These are phyloP conservation scores for Drosophila subpulchrella DNA, from an alignment of 1,140 invertebrate genomes.

Conservation along the genomic window DNA sequence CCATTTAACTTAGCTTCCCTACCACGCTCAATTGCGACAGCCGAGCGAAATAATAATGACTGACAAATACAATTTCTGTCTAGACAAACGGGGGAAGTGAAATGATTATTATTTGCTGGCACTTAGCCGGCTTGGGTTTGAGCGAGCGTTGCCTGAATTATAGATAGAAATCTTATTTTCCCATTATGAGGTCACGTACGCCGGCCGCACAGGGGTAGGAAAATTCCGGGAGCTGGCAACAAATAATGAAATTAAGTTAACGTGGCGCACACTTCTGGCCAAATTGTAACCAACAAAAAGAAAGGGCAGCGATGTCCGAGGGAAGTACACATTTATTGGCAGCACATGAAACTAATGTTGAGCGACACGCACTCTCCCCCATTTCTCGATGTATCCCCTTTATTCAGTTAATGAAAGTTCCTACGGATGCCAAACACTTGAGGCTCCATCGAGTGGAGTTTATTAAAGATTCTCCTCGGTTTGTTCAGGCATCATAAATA, in stretches of 20 bases:
- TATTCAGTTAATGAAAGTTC: slow-evolving; percentile 55
- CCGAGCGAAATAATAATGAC: slow-evolving; percentile 60
- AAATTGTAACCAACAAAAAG: slow-evolving; percentile 62
- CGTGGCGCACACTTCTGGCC: slow-evolving; percentile 61
- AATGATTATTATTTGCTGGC: slow-evolving; percentile 60
- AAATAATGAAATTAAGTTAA: slow-evolving; percentile 79
- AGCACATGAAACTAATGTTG: slow-evolving; percentile 72
- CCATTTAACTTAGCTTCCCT: slow-evolving; percentile 40
- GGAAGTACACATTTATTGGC: slow-evolving; percentile 74
- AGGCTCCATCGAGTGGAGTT: slow-evolving; percentile 32
- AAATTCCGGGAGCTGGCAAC: slow-evolving; percentile 46
- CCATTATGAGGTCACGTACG: slow-evolving; percentile 80
- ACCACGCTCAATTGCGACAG: slow-evolving; percentile 44
- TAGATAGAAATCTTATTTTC: slow-evolving; percentile 81
- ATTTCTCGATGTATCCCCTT: slow-evolving; percentile 3
- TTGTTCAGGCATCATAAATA: slow-evolving; percentile 40
- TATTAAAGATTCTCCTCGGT: slow-evolving; percentile 41
- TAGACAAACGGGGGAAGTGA: slow-evolving; percentile 53
- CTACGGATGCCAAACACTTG: slow-evolving; percentile 13
- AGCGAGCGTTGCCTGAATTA: slow-evolving; percentile 65
- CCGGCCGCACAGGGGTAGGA: slow-evolving; percentile 23
- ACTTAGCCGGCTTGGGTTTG: slow-evolving; percentile 32
- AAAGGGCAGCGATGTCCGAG: slow-evolving; percentile 28
- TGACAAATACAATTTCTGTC: slow-evolving; percentile 69
- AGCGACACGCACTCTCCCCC: slow-evolving; percentile 55